Conservation (phyloP, 2,113 vertebrate species). For the Numida meleagris region DNA sequence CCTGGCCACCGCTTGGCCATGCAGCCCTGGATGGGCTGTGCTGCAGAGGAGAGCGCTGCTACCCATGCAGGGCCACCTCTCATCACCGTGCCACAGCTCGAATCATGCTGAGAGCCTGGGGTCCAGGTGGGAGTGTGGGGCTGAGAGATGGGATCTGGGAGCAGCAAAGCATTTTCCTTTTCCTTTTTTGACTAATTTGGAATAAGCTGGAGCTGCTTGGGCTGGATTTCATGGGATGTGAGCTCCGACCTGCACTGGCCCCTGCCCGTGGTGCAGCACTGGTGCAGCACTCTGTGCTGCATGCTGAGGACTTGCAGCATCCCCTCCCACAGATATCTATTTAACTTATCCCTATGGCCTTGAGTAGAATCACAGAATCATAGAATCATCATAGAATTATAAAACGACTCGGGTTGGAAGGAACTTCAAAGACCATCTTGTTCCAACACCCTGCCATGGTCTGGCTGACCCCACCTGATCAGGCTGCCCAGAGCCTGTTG, state of each 20-base stretch:
- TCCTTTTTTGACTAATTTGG: neutral
- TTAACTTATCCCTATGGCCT: neutral
- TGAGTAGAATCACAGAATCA: neutral
- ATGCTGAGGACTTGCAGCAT: accelerated
- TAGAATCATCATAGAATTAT: no score
- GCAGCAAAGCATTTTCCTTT: neutral
- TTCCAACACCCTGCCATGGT: no score
- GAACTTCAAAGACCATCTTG: no score
- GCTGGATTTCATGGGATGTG: neutral
- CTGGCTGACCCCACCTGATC: no score
- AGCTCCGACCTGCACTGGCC: accelerated
- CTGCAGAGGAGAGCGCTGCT: neutral
- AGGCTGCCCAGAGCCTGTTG: no score
- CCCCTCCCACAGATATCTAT: accelerated
- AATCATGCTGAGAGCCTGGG: accelerated
- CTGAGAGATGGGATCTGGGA: neutral
- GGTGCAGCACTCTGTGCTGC: accelerated
- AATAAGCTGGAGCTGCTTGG: neutral
- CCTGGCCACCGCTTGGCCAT: slow-evolving; percentile 38
- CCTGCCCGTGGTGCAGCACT: neutral
- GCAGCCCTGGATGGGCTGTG: neutral
- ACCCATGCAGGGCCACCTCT: neutral
- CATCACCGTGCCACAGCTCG: accelerated
- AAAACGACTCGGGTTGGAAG: no score
- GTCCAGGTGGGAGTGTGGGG: neutral